Conservation (phyloP, 2,888 invertebrate species). For the Polietes domitor region DNA sequence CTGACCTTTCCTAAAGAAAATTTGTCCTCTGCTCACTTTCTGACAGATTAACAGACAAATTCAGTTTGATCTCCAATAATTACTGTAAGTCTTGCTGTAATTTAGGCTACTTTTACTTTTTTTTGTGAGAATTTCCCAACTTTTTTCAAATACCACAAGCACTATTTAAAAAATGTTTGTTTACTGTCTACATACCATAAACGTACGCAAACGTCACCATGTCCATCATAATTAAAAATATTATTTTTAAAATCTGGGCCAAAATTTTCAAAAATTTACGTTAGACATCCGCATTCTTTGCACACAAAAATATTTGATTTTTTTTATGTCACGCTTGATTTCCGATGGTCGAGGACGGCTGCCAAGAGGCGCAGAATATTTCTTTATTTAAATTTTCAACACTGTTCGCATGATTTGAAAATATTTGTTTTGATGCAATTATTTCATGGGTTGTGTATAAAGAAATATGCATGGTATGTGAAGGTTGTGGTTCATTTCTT, state of each 20-base stretch:
- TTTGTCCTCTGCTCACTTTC: too few species aligned
- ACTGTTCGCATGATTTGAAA: background rate
- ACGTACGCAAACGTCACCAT: background rate
- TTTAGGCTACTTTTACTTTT: too few species aligned
- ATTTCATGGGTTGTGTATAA: background rate
- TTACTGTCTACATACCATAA: too few species aligned
- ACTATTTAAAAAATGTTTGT: too few species aligned
- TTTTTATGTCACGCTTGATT: slow-evolving; percentile 5
- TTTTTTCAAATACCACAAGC: too few species aligned
- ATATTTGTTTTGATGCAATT: background rate
- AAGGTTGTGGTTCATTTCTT: slow-evolving; percentile 14
- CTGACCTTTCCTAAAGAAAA: too few species aligned
- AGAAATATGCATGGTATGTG: slow-evolving; percentile 6
- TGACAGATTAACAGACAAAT: too few species aligned
- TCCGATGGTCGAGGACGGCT: background rate
- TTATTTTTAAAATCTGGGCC: background rate
- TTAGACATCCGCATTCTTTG: background rate
- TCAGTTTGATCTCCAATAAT: too few species aligned
- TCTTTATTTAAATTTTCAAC: background rate
- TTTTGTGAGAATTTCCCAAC: too few species aligned
- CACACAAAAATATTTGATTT: background rate
- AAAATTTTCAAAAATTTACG: background rate
- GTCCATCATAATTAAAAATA: background rate
- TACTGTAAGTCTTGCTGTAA: too few species aligned
- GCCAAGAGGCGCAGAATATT: background rate